A percentile compares a stretch with the other conserved stretches of the same genome.
Conservation (phyloP, 2,113 vertebrate genomes). For the cattle (Bos taurus) region ARS-UCD2.0 NC_037357.1:98066001-98066500, state of each 20-base stretch:
- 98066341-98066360: not conserved
- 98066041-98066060: not conserved
- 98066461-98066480: not conserved
- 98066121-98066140: not conserved
- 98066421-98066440: not conserved
- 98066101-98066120: not conserved
- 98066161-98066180: not conserved
- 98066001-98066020: not conserved
- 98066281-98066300: not conserved
- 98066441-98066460: not conserved
- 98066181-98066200: not conserved
- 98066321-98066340: not conserved
- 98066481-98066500: constrained; percentile 6
- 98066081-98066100: not conserved
- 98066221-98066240: not conserved
- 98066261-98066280: not conserved
- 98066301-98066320: constrained; percentile 14
- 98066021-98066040: not conserved
- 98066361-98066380: not conserved
- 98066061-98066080: not conserved
- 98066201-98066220: not conserved
- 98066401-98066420: not conserved
- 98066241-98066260: not conserved
- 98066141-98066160: not conserved
- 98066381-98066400: not conserved